Evolutionary conservation across 2,113 vertebrate genomes (phyloP), one percentile per base, ranked within the genome.

Genomic region (Periophthalmus modestus): DNA sequence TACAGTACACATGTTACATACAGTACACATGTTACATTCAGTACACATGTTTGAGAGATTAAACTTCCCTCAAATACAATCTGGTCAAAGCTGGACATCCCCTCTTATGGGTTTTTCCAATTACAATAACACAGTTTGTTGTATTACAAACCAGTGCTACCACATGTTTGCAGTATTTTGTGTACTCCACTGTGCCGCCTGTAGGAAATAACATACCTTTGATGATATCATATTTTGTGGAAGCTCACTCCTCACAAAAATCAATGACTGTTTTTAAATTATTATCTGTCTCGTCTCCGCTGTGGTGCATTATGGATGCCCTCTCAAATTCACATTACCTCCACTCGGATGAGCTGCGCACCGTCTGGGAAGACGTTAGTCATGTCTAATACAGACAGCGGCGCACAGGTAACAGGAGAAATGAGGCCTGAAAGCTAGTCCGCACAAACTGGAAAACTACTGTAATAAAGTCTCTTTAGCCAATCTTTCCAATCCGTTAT

Each of bases 311-410:
- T 55, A 80, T 80, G 39, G 80, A 85, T 71, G 18, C 66, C 23
- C 39, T 59, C 50, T 73, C 34, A 68, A 36, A 50, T 54, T 39
- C 71, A 78, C 59, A 75, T 75, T 70, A 34, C 62, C 63, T 72
- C 73, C 52, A 65, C 62, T 69, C 54, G 43, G 36, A 70, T 18
- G 58, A 73, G 39, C 46, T 61, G 59, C 34, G 57, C 28, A 74
- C 10, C 16, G 50, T 74, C 21, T 50, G 75, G 21, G 71, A 61
- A 70, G 61, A 75, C 62, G 74, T 82, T 70, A 74, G 74, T 33
- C 4, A 54, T 73, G 72, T 50, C 39, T 71, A 50, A 72, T 68
- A 71, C 78, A 67, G 62, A 21, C 61, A 33, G 19, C 15, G 18
- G 18, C 9, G 21, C 66, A 21, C 18, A 80, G 72, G 68, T 46